Evolutionary conservation across 2,113 vertebrate species (phyloP).

Genomic region (rat (Rattus norvegicus)): GRCr8 NC_086019.1:9042501-9043000

Average conservation of each 20-base stretch:
- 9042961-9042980: constrained; percentile 51
- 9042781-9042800: background rate
- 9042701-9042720: background rate
- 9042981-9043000: constrained; percentile 41
- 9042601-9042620: background rate
- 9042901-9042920: background rate
- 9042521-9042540: background rate
- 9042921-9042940: background rate
- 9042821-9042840: background rate
- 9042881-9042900: background rate
- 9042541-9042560: background rate
- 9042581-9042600: background rate
- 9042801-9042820: background rate
- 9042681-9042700: background rate
- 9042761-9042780: background rate
- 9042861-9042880: background rate
- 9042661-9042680: background rate
- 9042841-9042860: background rate
- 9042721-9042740: background rate
- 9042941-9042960: constrained; percentile 41
- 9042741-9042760: background rate
- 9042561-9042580: background rate
- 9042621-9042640: background rate
- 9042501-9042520: background rate
- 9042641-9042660: background rate